Base-by-base conservation (phyloP, 2,888 invertebrate genomes). In the Lysandra coridon region DNA sequence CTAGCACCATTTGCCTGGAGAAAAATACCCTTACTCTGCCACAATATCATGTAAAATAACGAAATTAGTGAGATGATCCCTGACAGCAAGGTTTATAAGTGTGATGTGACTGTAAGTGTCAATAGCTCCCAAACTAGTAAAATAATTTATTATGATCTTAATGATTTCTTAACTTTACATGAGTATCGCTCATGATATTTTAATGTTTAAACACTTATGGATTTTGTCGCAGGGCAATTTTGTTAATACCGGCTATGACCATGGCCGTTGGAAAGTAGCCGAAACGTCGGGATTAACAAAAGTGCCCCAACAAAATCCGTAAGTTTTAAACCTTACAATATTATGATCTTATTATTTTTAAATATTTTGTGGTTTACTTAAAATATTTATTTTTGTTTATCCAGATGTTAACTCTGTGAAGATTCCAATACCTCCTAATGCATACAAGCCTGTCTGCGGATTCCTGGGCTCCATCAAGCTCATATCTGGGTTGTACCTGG, bases 381-480 rank as follows among this genome's bases (percentile, higher is more conserved):
- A 69, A 33, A 49, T 73, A 14, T 57, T 49, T 79, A 57, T 14
- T 17, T 57, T 17, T 62, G 4, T 82, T 77, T 78, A 81, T 85
- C 57, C 83, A 90, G 90, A 85, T 83, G 83, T 85, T 82, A 87
- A 88, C 69, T 81, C 88, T 80, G 92, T 94, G 4, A 92, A 92
- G 82, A 94, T 93, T 14, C 93, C 95, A 5, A 91, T 93, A 53
- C 93, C 94, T 10, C 87, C 87, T 0, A 90, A 83, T 87, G 92
- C 90, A 1, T 95, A 94, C 84, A 95, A 96, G 75, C 96, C 96
- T 80, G 97, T 99, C 83, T 98, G 97, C 94, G 99, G 99, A 0
- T 96, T 99, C 81, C 93, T 99, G 33, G 99, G 99, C 37, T 96
- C 97, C 53, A 96, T 99, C 81, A 96, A 96, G 81, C 95, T 99